A percentile compares a stretch with the other conserved stretches of the same genome.
These are phyloP conservation scores for Sebastes diaconus DNA, from an alignment of 2,797 vertebrate species.

Conservation along the genomic window DNA sequence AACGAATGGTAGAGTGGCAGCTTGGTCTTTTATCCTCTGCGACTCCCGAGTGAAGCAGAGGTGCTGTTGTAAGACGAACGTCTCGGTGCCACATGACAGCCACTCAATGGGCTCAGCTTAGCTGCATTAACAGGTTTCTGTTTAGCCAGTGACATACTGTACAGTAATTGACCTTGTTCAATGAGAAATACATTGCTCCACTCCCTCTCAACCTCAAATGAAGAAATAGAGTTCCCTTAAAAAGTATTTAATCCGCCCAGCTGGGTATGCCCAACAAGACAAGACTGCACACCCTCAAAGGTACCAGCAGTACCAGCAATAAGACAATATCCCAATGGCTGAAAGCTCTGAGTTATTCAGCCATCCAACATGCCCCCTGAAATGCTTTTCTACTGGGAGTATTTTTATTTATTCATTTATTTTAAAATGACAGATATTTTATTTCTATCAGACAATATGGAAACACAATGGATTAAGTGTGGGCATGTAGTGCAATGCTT, in stretches of 20 bases:
- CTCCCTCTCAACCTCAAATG: neutral
- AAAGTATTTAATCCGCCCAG: neutral
- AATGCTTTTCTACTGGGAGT: neutral
- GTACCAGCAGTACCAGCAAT: neutral
- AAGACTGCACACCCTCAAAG: neutral
- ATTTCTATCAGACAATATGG: neutral
- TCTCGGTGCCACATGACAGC: conserved; percentile 17
- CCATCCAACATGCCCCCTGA: neutral
- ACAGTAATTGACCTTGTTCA: neutral
- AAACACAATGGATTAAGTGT: too few relatives aligned
- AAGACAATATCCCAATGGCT: neutral
- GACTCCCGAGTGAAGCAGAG: conserved; percentile 8
- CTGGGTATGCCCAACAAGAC: neutral
- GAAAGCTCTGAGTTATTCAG: neutral
- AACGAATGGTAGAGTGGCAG: neutral
- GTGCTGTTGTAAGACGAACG: neutral
- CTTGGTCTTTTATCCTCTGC: conserved; percentile 16
- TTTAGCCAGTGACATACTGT: neutral
- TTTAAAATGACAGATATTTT: neutral
- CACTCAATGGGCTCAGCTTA: conserved; percentile 2
- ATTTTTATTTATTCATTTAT: neutral
- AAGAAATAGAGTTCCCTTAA: neutral
- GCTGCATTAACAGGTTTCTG: neutral
- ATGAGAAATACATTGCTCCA: neutral
- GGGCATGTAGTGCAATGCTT: neutral